A percentile compares a stretch with the other conserved stretches of the same genome.
These are phyloP conservation scores for Pseudotriccus pelzelni DNA, from an alignment of 2,797 vertebrate genomes.

Conservation along the genomic window DNA sequence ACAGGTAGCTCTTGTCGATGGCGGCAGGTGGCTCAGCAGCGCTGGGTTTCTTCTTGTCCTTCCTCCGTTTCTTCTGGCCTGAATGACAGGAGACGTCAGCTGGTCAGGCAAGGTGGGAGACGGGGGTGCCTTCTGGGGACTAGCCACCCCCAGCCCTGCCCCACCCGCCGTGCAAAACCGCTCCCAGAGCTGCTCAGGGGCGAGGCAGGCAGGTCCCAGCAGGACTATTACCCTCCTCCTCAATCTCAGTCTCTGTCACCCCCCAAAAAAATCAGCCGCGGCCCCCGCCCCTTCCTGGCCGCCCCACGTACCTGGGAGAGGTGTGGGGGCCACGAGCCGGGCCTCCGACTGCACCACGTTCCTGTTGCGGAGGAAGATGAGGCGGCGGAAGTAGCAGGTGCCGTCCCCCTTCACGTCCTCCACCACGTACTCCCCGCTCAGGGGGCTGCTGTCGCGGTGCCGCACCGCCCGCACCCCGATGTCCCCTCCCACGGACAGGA, in stretches of 20 bases:
- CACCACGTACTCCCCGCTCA: slow-evolving; percentile 89
- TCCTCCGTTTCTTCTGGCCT: slow-evolving; percentile 85
- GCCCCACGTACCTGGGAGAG: slow-evolving; percentile 54
- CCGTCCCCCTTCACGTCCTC: slow-evolving; percentile 92
- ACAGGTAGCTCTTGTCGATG: slow-evolving; percentile 88
- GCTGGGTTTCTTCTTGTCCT: slow-evolving; percentile 71
- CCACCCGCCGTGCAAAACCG: rapidly evolving
- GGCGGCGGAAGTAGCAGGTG: slow-evolving; percentile 83
- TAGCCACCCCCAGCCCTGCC: not conserved
- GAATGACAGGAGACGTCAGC: not conserved
- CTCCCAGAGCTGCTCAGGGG: not conserved
- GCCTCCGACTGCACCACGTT: slow-evolving; percentile 94
- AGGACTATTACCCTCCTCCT: not conserved
- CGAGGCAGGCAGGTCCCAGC: not conserved
- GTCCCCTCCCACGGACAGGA: slow-evolving; percentile 91
- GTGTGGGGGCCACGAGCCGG: slow-evolving; percentile 72
- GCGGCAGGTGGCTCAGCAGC: not conserved
- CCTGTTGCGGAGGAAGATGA: slow-evolving; percentile 89
- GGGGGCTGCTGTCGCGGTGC: slow-evolving; percentile 80
- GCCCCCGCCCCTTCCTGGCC: not conserved
- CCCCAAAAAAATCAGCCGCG: not conserved
- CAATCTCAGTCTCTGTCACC: not conserved
- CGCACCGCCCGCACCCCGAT: slow-evolving; percentile 86
- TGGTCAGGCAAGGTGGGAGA: not conserved
- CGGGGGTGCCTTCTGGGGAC: not conserved